Evolutionary conservation across 2,888 invertebrate genomes (phyloP).

Genomic region (Pycnomerus fuliginosus): DNA sequence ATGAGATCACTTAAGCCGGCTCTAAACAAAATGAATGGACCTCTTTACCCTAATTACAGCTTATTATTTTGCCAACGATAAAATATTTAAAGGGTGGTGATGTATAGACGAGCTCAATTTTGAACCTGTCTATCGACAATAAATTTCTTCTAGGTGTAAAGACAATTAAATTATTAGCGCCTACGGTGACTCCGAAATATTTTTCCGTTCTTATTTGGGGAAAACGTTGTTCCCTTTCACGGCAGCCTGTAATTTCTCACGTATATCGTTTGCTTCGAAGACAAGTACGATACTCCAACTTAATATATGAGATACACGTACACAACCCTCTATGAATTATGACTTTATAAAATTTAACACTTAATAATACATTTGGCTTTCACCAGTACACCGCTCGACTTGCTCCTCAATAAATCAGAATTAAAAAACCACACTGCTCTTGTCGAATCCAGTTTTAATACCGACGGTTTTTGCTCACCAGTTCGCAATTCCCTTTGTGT

Average conservation of each 20-base stretch:
- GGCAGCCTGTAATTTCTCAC: constrained; percentile 43
- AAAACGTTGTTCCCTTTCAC: constrained; percentile 34
- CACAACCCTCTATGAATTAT: constrained; percentile 39
- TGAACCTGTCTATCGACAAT: constrained; percentile 13
- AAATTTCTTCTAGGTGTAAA: constrained; percentile 18
- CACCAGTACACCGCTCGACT: no score
- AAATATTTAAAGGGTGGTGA: no score
- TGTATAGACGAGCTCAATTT: no score
- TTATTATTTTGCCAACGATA: no score
- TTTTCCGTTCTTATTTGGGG: constrained; percentile 16
- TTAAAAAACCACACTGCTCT: no score
- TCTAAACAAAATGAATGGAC: no score
- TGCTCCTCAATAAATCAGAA: no score
- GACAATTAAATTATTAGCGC: constrained; percentile 23
- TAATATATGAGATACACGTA: constrained; percentile 39
- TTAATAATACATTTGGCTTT: constrained; percentile 31
- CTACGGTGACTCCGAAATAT: constrained; percentile 21
- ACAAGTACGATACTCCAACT: constrained; percentile 38
- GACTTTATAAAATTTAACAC: constrained; percentile 39
- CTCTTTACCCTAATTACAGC: no score
- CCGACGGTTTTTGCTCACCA: no score
- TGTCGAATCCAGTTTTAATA: no score
- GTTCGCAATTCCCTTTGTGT: no score
- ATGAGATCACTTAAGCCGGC: no score
- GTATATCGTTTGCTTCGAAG: constrained; percentile 43